phyloP scores from a whole-genome alignment of 2,113 vertebrate species.

The Neomonachus schauinslandi region DNA sequence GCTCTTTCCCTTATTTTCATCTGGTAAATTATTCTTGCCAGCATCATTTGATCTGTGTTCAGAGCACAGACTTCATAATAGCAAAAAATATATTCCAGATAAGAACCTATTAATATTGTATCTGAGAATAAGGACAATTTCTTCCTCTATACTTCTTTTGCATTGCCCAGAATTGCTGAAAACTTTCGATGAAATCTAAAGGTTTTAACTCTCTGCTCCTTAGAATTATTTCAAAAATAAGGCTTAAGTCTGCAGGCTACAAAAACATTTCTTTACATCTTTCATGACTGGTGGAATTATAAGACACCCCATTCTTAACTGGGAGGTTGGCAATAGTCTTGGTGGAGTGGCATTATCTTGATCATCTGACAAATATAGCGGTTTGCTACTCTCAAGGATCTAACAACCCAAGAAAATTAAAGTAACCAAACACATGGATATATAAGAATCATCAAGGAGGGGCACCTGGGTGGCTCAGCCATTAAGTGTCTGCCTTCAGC shows the following conservation, averaged over 20 bases:
- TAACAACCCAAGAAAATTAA: neutral
- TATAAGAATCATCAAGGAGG: neutral
- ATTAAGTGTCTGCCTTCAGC: too few species aligned
- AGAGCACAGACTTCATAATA: neutral
- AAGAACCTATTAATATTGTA: neutral
- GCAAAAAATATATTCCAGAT: neutral
- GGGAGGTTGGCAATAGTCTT: neutral
- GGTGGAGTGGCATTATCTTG: neutral
- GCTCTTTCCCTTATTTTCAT: neutral
- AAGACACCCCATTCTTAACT: neutral
- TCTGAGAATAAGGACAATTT: neutral
- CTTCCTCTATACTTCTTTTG: neutral
- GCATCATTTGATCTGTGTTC: constrained; percentile 6
- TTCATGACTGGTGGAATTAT: neutral
- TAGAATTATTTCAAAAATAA: constrained; percentile 1
- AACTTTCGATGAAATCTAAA: neutral
- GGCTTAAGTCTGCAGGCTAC: neutral
- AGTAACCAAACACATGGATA: neutral
- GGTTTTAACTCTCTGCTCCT: neutral
- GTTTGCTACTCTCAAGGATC: neutral
- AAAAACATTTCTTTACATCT: neutral
- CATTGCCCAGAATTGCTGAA: neutral
- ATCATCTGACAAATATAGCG: neutral
- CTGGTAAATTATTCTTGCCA: neutral
- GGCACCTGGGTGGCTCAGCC: too few species aligned